Base-by-base conservation (phyloP, 2,113 vertebrate genomes). In the Pimephales promelas region DNA sequence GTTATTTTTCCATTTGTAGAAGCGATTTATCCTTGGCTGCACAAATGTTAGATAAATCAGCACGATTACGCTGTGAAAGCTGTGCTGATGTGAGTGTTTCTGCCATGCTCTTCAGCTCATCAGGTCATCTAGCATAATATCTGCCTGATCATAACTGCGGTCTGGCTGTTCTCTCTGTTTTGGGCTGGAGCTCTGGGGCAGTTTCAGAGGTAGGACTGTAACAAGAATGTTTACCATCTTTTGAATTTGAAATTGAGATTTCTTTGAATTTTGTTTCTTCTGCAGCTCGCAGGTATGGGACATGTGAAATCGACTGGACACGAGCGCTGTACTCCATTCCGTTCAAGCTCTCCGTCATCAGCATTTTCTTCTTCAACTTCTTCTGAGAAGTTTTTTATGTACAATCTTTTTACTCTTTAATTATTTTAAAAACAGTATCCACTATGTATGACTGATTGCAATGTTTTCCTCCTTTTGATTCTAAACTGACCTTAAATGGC, bases 181-280 rank as follows among this genome's bases (percentile, higher is more conserved):
- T 92, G 89, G 90, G 61, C 88, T 62, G 85, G 61, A 59, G 47
- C 83, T 34, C 88, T 92, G 89, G 89, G 89, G 86, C 47, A 90
- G 90, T 80, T 92, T 89, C 68, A 91, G 80, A 88, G 88, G 89
- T 91, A 86, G 59, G 54, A 22, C 4, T 47, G 2, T 28, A 57
- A 8, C 4, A 57, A 24, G 34, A 13, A 34, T 10, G 7, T n/a
- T 24, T n/a, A 40, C 10, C 20, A n/a, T 70, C 24, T 28, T 73
- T 26, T 36, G 64, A 10, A 54, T 9, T 34, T 14, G 28, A 36
- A 45, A 45, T 18, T 82, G 43, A 24, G 24, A 24, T 74, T 43
- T 64, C 45, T 13, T 36, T 64, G 2, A 28, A 11, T 74, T 31
- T 7, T 0, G 9, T 24, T 74, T 74, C 43, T 10, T 80, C 61